Evolutionary conservation across 2,888 invertebrate species (phyloP), one percentile per base, ranked within the genome.

Genomic region (Ethmia dodecea): DNA sequence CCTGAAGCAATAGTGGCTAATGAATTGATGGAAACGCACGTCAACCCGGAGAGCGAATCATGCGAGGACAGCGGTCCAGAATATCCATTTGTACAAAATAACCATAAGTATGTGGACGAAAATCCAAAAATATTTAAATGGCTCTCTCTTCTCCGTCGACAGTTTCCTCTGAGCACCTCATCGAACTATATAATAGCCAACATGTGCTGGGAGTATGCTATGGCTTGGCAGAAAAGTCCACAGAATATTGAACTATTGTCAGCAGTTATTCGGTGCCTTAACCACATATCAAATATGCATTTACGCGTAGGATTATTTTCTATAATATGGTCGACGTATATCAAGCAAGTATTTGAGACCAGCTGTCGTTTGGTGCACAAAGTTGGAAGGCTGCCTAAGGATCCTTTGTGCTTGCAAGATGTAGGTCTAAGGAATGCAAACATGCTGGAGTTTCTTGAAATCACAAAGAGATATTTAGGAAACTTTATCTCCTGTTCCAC

Each of bases 201-300:
- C 65, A 92, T 97, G 88, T 91, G 93, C 47, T 97, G 97, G 97
- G 97, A 97, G 69, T 96, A 94, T 65, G 91, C 94, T 34, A 89
- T 94, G 47, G 89, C 90, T 33, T 98, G 97, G 97, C 93, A 94
- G 60, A 94, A 93, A 67, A 90, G 93, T 47, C 88, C 92, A 41
- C 87, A 90, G 28, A 87, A 89, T 43, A 79, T 93, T 3, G 81
- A 88, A 9, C 87, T 90, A 51, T 84, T 97, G 18, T 88, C 90
- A 45, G 90, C 92, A n/a, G 91, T 94, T 0, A 57, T 96, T 3
- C 81, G 80, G 33, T 94, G 93, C 61, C 77, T 96, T 31, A 84
- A 86, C 33, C 83, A 88, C 45, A 89, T 95, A 55, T 88, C 90
- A 10, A 89, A 91, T 68, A 77, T 89, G 16, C 88, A 90, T 45